Percentiles rank a stretch among this genome's conserved stretches.
phyloP scores from a whole-genome alignment of 2,888 invertebrate genomes.

The Uloborus plumipes region DNA sequence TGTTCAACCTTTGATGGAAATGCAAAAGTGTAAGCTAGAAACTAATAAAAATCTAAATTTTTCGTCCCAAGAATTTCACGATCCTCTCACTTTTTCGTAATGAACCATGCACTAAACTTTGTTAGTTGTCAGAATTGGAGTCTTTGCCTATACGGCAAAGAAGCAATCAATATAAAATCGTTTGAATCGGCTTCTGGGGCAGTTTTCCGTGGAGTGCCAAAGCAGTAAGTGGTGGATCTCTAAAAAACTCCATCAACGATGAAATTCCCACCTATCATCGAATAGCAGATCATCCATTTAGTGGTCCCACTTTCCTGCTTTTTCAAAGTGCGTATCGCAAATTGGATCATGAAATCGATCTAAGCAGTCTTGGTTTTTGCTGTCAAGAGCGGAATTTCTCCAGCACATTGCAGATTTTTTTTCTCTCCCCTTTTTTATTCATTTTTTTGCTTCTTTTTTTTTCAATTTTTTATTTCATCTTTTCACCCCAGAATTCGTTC shows the following conservation, averaged over 20 bases:
- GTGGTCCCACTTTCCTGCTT: conserved; percentile 19
- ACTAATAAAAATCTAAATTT: no score
- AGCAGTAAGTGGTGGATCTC: not conserved
- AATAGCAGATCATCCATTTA: conserved; percentile 47
- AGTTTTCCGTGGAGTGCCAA: conserved; percentile 20
- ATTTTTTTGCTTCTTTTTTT: conserved; percentile 1
- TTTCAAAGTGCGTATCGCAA: conserved; percentile 38
- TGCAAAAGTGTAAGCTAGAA: not conserved
- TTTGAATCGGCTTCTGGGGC: conserved; percentile 23
- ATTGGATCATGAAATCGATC: conserved; percentile 51
- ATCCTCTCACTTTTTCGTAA: conserved; percentile 19
- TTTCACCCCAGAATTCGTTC: not conserved
- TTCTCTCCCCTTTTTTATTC: not conserved
- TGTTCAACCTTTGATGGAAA: conserved; percentile 22
- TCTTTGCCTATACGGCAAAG: not conserved
- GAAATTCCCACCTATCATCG: conserved; percentile 47
- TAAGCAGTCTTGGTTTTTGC: conserved; percentile 41
- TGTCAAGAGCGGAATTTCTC: conserved; percentile 44
- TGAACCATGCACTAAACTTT: conserved; percentile 44
- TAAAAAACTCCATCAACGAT: conserved; percentile 24
- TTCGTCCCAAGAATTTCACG: not conserved
- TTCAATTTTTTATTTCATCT: not conserved
- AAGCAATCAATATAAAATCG: conserved; percentile 42
- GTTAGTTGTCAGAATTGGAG: conserved; percentile 23
- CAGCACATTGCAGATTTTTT: conserved; percentile 40